These are phyloP conservation scores for Yponomeuta cagnagella DNA, from an alignment of 2,888 invertebrate species.

Conservation along the genomic window DNA sequence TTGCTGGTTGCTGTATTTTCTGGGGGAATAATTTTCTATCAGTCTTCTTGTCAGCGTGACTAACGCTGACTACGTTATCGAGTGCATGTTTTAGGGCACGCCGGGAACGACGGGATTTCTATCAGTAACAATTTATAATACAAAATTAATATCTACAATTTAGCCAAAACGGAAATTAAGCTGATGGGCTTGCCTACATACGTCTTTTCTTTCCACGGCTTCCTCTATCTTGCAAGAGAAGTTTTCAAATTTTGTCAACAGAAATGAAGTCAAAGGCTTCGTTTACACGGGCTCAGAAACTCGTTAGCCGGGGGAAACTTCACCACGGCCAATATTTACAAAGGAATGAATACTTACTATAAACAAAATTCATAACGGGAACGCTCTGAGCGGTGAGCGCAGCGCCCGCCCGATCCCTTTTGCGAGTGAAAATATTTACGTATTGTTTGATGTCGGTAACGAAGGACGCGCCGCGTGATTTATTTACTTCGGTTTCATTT, in stretches of 20 bases:
- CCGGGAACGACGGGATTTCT: too few species aligned
- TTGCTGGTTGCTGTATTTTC: background rate
- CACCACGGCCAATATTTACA: background rate
- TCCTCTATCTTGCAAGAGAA: background rate
- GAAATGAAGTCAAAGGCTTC: background rate
- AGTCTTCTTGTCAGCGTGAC: too few species aligned
- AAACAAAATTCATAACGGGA: background rate
- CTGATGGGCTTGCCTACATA: too few species aligned
- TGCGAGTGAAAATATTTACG: conserved; percentile 22
- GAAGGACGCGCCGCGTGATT: conserved; percentile 26
- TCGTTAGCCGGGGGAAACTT: background rate
- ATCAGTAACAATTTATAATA: too few species aligned
- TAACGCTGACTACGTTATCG: too few species aligned
- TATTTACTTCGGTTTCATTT: conserved; percentile 26
- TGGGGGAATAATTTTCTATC: too few species aligned
- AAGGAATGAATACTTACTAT: background rate
- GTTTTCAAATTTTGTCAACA: background rate
- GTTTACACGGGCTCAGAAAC: background rate
- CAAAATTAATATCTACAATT: too few species aligned
- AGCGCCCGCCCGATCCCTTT: background rate
- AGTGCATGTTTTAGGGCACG: too few species aligned
- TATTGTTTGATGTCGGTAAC: conserved; percentile 29
- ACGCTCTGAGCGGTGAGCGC: too few species aligned
- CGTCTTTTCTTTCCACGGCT: too few species aligned
- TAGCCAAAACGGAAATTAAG: too few species aligned